Base-by-base conservation (phyloP, 2,888 invertebrate genomes). In the Polyommatus icarus region DNA sequence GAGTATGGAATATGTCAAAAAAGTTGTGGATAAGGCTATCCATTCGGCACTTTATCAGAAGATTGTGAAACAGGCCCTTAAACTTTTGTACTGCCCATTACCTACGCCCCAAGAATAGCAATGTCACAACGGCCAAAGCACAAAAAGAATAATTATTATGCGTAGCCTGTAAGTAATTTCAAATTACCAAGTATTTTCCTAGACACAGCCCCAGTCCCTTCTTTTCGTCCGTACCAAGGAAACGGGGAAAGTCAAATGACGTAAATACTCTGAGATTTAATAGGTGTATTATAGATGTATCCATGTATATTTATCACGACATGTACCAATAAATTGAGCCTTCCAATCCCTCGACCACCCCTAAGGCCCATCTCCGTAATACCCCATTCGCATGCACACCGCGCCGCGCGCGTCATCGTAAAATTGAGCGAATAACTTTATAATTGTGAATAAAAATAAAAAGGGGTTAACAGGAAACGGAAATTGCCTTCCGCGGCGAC, bases 401-500 rank as follows among this genome's bases (percentile, higher is more conserved):
- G 80, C 77, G 78, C 79, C 77, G 77, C 82, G 79, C 82, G 82
- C 83, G 82, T 83, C 80, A 79, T 84, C 84, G 89, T 86, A 88
- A 89, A 92, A 91, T 91, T 85, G 91, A 89, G 90, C 91, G 90
- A 91, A 90, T 91, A 91, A 90, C 87, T 91, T 87, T 87, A 88
- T 90, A 90, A 91, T 90, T 88, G 88, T 89, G 86, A 84, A 87
- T 89, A 89, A 87, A 88, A 91, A 90, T 89, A 91, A 90, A 89
- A 90, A 90, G 89, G 91, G 92, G 91, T 88, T 88, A 88, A 83
- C 86, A 85, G 90, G 91, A 84, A 89, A 90, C 91, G 93, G 93
- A 93, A 91, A 91, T 91, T 88, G 88, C 88, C 92, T 91, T 93
- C 93, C 93, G 91, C 82, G 88, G 89, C 89, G 90, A 90, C 91